Evolutionary conservation across 1,140 invertebrate species (phyloP), one percentile per base, ranked within the genome.

Genomic region (Drosophila ohnishii): DNA sequence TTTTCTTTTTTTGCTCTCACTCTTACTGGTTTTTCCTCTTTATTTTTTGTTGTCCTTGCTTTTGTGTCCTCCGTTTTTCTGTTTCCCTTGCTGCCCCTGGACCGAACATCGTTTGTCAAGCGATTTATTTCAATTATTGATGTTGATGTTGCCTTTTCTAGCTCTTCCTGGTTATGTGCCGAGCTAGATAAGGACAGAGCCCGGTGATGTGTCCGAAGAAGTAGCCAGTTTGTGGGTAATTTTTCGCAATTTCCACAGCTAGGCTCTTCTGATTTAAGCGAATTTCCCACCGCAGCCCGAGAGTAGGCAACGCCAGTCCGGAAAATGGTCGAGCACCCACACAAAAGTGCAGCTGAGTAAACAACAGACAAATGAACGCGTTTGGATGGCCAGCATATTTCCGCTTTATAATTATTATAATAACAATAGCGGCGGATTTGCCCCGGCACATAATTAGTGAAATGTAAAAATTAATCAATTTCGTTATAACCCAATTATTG

Each of bases 71-170:
- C 16, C 47, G 76, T 78, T 63, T 69, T 69, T 58, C 55, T 47
- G 57, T 64, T 75, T 59, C 34, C 34, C n/a, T 48, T 61, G 40
- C 44, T 30, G 57, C 35, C 55, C 39, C 63, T 44, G n/a, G 53
- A 45, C 35, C 39, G 40, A 67, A 67, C 71, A 76, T 87, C 72
- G 72, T 80, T 87, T 87, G 79, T 83, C 79, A 80, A 64, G 55
- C 84, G 84, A 87, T 88, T 87, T 87, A 88, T 87, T 87, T 87
- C 84, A 87, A 87, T 87, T 87, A 86, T 82, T 74, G 72, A 74
- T 75, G 72, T 74, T 47, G 60, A 57, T 64, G 53, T 55, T 65
- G 61, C 44, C 69, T 73, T 56, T 32, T 34, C 32, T 51, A 10
- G 44, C 30, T 47, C 13, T 37, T 28, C 35, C 35, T 65, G 39